phyloP scores from a whole-genome alignment of 2,113 vertebrate species.

The Apodemus speciosus region DNA sequence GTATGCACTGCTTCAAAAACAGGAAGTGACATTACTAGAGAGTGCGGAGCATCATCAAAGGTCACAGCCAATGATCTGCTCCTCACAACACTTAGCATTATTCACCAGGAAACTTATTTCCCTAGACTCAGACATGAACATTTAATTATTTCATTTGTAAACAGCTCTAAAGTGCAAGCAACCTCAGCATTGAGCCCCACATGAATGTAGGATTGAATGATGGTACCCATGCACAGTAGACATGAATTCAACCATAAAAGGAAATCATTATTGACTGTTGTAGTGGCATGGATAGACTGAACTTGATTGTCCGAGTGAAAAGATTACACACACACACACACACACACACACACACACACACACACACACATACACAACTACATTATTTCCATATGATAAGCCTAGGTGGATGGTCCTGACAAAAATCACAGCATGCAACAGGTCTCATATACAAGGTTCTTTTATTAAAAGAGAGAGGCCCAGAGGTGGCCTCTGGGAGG shows the following conservation, averaged over 20 bases:
- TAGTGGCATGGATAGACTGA: not conserved
- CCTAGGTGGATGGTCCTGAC: too few species aligned
- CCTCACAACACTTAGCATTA: not conserved
- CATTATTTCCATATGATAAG: not conserved
- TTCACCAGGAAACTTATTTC: not conserved
- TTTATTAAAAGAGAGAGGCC: too few species aligned
- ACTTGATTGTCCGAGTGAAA: not conserved
- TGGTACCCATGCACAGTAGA: not conserved
- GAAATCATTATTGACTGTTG: not conserved
- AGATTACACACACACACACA: not conserved
- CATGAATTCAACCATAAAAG: not conserved
- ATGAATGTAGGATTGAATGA: not conserved
- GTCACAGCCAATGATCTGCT: not conserved
- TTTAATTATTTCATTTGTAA: not conserved
- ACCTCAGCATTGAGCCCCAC: not conserved
- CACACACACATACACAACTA: not conserved
- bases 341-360: not conserved
- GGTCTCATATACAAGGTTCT: too few species aligned
- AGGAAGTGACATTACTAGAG: too few species aligned
- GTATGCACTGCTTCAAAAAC: not conserved
- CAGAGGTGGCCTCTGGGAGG: too few species aligned
- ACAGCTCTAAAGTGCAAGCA: not conserved
- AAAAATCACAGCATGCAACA: too few species aligned
- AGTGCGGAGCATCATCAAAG: not conserved
- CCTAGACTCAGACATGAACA: too few species aligned